A percentile compares a stretch with the other conserved stretches of the same genome.
These are phyloP conservation scores for Dufourea novaeangliae DNA, from an alignment of 1,140 invertebrate genomes.

Conservation along the genomic window DNA sequence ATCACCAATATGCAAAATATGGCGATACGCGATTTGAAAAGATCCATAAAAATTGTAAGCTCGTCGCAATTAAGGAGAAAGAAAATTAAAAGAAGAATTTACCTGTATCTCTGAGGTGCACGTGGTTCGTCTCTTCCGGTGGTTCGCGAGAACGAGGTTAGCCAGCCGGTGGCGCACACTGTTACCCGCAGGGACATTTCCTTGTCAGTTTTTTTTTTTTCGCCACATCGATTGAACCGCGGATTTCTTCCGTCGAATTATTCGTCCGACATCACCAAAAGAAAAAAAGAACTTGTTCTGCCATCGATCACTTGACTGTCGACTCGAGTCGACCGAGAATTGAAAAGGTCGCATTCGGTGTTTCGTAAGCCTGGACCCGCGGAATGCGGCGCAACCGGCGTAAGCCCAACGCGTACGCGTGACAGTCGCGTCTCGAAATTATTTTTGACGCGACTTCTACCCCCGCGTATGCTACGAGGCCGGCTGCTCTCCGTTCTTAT, in stretches of 20 bases:
- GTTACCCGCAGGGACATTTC: slow-evolving; percentile 29
- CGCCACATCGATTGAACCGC: slow-evolving; percentile 19
- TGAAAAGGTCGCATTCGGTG: slow-evolving; percentile 5
- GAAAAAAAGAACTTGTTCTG: slow-evolving; percentile 12
- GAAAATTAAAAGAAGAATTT: slow-evolving; percentile 30
- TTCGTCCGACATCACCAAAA: slow-evolving; percentile 25
- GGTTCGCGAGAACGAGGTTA: slow-evolving; percentile 46
- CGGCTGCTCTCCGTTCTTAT: not conserved
- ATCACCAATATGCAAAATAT: no score
- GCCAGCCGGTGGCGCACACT: slow-evolving; percentile 38
- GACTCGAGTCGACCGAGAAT: not conserved
- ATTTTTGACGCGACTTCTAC: slow-evolving; percentile 27
- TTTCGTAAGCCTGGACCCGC: slow-evolving; percentile 3
- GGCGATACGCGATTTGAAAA: no score
- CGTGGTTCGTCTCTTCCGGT: slow-evolving; percentile 52
- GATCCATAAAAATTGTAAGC: not conserved
- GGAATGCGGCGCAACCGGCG: slow-evolving; percentile 23
- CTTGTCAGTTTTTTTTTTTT: slow-evolving; percentile 21
- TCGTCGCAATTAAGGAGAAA: not conserved
- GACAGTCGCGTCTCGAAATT: slow-evolving; percentile 37
- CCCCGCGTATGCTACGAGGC: not conserved
- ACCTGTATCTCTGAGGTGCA: slow-evolving; percentile 56
- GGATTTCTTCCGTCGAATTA: not conserved
- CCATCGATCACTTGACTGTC: slow-evolving; percentile 25
- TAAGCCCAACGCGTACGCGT: slow-evolving; percentile 16